phyloP scores from a whole-genome alignment of 2,113 vertebrate genomes.

The Suricata suricatta region DNA sequence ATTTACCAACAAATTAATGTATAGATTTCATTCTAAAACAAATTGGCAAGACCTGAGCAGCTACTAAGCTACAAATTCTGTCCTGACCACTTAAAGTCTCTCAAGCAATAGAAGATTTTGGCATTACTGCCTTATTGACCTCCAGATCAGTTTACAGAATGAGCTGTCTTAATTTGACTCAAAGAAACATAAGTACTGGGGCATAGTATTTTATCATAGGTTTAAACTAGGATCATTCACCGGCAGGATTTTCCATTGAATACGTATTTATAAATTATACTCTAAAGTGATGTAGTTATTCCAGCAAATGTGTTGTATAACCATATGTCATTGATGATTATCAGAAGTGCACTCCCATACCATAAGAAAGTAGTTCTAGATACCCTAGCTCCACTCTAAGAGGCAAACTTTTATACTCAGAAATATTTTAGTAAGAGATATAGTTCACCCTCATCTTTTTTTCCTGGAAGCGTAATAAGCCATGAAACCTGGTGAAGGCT shows the following conservation, averaged over 20 bases:
- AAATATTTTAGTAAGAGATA: constrained; percentile 33
- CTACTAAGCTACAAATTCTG: not conserved
- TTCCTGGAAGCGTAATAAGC: not conserved
- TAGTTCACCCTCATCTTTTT: not conserved
- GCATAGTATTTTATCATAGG: not conserved
- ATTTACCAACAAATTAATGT: not conserved
- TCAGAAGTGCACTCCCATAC: not conserved
- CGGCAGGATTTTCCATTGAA: not conserved
- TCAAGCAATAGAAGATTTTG: not conserved
- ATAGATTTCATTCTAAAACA: not conserved
- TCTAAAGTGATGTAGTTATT: not conserved
- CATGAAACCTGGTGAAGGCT: constrained; percentile 49
- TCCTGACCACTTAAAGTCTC: not conserved
- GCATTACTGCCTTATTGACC: not conserved
- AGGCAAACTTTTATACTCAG: not conserved
- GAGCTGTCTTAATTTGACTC: not conserved
- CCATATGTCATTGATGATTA: not conserved
- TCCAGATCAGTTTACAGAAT: not conserved
- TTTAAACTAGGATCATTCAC: not conserved
- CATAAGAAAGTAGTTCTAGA: not conserved
- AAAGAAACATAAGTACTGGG: not conserved
- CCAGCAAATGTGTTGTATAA: not conserved
- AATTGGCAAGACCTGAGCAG: not conserved
- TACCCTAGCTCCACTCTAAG: not conserved
- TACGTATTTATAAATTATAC: not conserved